Base-by-base conservation (phyloP, 2,888 invertebrate genomes). In the Leptogaster cylindrica region DNA sequence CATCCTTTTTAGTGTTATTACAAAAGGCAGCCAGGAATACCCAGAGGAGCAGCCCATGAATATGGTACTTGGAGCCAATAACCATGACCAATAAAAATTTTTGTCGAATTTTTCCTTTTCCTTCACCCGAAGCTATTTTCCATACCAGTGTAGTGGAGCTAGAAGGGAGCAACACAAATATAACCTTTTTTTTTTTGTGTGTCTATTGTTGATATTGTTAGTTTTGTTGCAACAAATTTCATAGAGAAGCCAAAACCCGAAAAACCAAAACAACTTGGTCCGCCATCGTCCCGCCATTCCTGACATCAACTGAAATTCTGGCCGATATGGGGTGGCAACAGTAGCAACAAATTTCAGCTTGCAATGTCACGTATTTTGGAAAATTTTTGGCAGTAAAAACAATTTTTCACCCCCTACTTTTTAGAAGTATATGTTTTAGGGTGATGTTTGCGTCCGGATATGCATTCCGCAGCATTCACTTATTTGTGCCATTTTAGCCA, bases 301-400 rank as follows among this genome's bases (percentile, higher is more conserved):
- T 5, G 27, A 3, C 6, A 16, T 12, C 28, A 25, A 16, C 12
- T n/a, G 28, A 10, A 41, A 25, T 48, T 5, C 12, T 16, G 14
- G 28, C n/a, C 23, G 61, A 44, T 6, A 46, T 1, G 61, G 31
- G 44, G 44, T 20, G 27, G 44, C 27, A 44, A 25, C 61, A 61
- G 44, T 44, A 61, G 61, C 61, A 61, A 67, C 66, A 69, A 67
- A 69, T 69, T n/a, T 65, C 66, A 65, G 66, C 66, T 68, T 66
- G 44, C 70, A 65, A 68, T 64, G 66, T 70, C 70, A 68, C 70
- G 70, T 70, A 61, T 55, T 66, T n/a, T 68, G 63, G 33, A 70
- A 68, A 66, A n/a, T 66, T 67, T 70, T 70, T 70, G 70, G 70
- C 70, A 70, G 50, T 50, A 58, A 70, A 68, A 70, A 68, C 68